phyloP scores from a whole-genome alignment of 1,140 invertebrate species.

The Belonocnema kinseyi region DNA sequence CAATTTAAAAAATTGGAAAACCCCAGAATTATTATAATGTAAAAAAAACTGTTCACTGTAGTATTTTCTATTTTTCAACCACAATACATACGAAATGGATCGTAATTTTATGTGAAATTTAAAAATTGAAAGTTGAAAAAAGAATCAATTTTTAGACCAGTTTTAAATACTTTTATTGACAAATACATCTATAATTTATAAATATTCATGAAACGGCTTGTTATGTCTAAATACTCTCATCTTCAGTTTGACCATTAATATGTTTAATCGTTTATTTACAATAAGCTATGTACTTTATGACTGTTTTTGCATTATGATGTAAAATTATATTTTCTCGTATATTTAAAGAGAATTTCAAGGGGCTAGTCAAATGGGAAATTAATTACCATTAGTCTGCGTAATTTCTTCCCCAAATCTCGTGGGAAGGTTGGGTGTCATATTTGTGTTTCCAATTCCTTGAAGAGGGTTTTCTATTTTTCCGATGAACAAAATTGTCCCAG shows the following conservation, averaged over 20 bases:
- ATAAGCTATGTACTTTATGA: no score
- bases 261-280: no score
- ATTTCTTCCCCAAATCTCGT: constrained; percentile 16
- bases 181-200: no score
- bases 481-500: constrained; percentile 83
- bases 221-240: no score
- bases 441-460: constrained; percentile 44
- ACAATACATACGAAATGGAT: no score
- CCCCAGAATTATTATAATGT: background rate
- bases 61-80: background rate
- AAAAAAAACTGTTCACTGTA: background rate
- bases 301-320: no score
- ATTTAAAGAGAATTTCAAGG: background rate
- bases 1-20: background rate
- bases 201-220: no score
- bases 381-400: constrained; percentile 14
- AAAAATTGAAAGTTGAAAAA: no score
- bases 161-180: no score
- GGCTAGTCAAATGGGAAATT: background rate
- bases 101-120: no score
- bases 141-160: no score
- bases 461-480: constrained; percentile 82
- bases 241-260: no score
- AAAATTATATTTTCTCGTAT: constrained; percentile 39
- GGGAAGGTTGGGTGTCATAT: constrained; percentile 30